Base-by-base conservation (phyloP, 2,113 vertebrate species). In the Ctenodactylus gundi region DNA sequence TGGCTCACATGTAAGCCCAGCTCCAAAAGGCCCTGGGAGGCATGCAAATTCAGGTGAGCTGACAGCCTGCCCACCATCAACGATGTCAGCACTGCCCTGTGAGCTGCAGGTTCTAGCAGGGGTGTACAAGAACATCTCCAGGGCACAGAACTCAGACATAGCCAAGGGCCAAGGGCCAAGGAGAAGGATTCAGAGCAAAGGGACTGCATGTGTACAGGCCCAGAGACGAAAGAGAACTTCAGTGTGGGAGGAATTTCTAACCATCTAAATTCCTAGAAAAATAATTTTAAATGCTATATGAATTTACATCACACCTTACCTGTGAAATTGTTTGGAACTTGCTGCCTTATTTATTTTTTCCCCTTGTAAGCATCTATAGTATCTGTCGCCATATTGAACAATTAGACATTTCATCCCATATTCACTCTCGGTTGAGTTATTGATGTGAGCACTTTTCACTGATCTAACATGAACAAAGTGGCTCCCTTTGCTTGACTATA, bases 151-250 rank as follows among this genome's bases (percentile, higher is more conserved):
- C 25, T 20, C 73, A 39, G 46, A 44, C 12, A 55, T 1, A 0
- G 7, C 34, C 29, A 44, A 1, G 41, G 25, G 6, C 20, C 0
- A 0, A 60, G 27, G 4, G 23, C 0, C 29, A 55, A 17, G 17
- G 34, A 44, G 25, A 23, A 39, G 18, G 29, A 23, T 23, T 85
- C 41, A 36, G 44, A 23, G 23, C 53, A 55, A 31, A 84, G 31
- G 13, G 55, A 83, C 17, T 23, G 6, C 29, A 49, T 1, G 3
- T 27, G 58, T 51, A 77, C 60, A 41, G 13, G 25, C 49, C 58
- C 60, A 21, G 46, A 41, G 82, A 31, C 25, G 9, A 34, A 57
- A 80, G 27, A 82, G 49, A 60, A 51, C 13, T n/a, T 13, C 10
- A 6, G 11, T 46, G 31, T 3, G 13, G 51, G 51, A 57, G 53